Evolutionary conservation across 2,113 vertebrate genomes (phyloP).

Genomic region (Aleadryas rufinucha): DNA sequence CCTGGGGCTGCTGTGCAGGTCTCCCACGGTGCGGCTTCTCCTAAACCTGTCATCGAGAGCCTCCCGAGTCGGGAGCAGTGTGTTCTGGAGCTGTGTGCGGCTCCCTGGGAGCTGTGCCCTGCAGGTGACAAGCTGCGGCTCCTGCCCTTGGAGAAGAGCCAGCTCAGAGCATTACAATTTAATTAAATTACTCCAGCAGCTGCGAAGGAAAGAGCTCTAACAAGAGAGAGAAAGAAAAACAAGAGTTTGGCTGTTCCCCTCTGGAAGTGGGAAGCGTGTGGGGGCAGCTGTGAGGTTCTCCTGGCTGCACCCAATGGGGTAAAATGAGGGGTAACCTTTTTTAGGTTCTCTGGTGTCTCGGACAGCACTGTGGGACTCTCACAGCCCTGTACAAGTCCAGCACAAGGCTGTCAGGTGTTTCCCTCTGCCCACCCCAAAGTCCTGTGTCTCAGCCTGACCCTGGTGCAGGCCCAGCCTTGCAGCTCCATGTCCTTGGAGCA

Average conservation of each 20-base stretch:
- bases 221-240: not conserved
- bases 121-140: conserved; percentile 25
- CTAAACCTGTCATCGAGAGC: not conserved
- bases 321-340: not conserved
- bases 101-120: not conserved
- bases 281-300: not conserved
- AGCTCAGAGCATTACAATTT: not conserved
- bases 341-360: not conserved
- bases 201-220: not conserved
- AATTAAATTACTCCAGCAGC: conserved; percentile 30
- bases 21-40: not conserved
- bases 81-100: not conserved
- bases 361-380: not conserved
- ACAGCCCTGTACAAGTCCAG: not conserved
- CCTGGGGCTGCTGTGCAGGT: not conserved
- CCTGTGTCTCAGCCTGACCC: not conserved
- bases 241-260: not conserved
- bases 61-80: not conserved
- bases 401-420: not conserved
- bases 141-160: conserved; percentile 37
- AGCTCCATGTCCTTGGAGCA: not conserved
- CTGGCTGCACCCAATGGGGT: not conserved
- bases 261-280: not conserved
- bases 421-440: not conserved
- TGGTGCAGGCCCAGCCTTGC: rapidly evolving